These are phyloP conservation scores for Chaenocephalus aceratus DNA, from an alignment of 2,113 vertebrate genomes.

Conservation along the genomic window DNA sequence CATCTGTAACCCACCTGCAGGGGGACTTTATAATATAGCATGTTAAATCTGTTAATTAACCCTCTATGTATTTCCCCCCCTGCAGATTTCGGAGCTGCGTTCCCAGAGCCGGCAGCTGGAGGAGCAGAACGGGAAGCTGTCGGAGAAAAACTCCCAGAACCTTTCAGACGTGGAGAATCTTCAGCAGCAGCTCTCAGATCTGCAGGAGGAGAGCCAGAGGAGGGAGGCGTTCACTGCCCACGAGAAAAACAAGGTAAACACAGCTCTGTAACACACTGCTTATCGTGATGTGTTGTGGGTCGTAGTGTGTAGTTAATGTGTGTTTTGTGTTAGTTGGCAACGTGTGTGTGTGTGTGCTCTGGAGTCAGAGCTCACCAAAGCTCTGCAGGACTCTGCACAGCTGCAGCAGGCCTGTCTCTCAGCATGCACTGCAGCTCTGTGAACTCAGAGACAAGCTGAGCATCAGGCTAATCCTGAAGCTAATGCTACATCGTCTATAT, in stretches of 20 bases:
- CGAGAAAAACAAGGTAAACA: constrained; percentile 79
- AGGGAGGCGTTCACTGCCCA: constrained; percentile 54
- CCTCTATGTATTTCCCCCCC: background rate
- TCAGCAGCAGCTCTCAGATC: constrained; percentile 81
- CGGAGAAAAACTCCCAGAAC: constrained; percentile 85
- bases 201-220: constrained; percentile 78
- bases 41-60: no score
- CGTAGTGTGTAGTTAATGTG: constrained; percentile 58
- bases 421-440: constrained; percentile 86
- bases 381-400: constrained; percentile 81
- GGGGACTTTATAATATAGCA: no score
- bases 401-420: constrained; percentile 87
- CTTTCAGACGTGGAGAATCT: constrained; percentile 84
- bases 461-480: background rate
- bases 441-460: constrained; percentile 75
- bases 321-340: constrained; percentile 74
- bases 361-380: constrained; percentile 86
- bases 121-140: constrained; percentile 86
- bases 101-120: constrained; percentile 87
- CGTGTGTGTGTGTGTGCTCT: constrained; percentile 85
- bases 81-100: constrained; percentile 88
- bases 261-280: background rate
- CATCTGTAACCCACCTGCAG: no score
- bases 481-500: no score
- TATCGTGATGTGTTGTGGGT: background rate